A percentile compares a stretch with the other conserved stretches of the same genome.
phyloP scores from a whole-genome alignment of 2,888 invertebrate species.

The Pegoplata infirma region DNA sequence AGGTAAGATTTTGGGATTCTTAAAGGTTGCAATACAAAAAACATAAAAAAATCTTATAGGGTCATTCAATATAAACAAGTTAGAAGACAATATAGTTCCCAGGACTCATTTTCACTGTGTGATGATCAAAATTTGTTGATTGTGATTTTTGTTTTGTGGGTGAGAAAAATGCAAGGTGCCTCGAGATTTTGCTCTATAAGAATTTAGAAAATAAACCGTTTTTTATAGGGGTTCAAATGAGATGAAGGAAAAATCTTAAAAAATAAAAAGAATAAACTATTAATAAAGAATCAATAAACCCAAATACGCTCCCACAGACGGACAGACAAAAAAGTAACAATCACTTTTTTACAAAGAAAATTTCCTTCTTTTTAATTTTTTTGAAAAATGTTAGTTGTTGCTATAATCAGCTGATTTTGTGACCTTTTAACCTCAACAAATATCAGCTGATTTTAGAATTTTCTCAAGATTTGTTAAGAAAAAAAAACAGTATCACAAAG shows the following conservation, averaged over 20 bases:
- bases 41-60: constrained; percentile 17
- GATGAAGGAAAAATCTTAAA: background rate
- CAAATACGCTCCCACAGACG: constrained; percentile 55
- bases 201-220: background rate
- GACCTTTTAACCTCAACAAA: constrained; percentile 56
- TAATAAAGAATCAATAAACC: constrained; percentile 40
- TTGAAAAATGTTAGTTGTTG: constrained; percentile 31
- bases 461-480: constrained; percentile 26
- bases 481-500: background rate
- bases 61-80: constrained; percentile 27
- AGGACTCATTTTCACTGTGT: constrained; percentile 9
- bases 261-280: constrained; percentile 19
- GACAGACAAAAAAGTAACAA: constrained; percentile 32
- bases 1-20: constrained; percentile 38
- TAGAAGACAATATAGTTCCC: constrained; percentile 27
- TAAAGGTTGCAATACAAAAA: background rate
- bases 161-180: constrained; percentile 48
- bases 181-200: background rate
- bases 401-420: constrained; percentile 57
- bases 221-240: constrained; percentile 4
- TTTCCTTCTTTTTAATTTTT: background rate
- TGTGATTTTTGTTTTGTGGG: constrained; percentile 43
- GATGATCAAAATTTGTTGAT: constrained; percentile 14
- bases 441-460: constrained; percentile 61
- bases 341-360: constrained; percentile 11